Evolutionary conservation across 2,888 invertebrate genomes (phyloP), one percentile per base, ranked within the genome.

Genomic region (Cetonia aurata): DNA sequence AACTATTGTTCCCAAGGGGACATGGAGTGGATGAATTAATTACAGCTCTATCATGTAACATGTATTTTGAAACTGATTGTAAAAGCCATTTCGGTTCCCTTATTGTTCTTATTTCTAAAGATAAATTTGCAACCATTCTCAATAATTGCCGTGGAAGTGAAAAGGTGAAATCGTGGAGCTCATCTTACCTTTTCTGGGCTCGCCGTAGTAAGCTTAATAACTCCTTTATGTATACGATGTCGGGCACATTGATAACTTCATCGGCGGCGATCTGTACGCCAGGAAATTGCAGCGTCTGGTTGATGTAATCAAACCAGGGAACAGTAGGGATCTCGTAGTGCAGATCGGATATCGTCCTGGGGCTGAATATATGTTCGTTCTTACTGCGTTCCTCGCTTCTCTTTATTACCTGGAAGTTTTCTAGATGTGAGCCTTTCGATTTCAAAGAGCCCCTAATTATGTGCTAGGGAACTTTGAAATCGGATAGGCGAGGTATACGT

Each of bases 341-440:
- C 46, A 90, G 79, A 70, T 89, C 86, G 12, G 80, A 80, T 41
- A 89, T 78, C 2, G 86, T 86, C 83, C 86, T 86, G 42, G 76
- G 76, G 65, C 73, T 70, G 69, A 71, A 74, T 46, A 71, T 57
- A 15, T 75, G 56, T 15, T 72, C 59, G 15, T 56, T 55, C 50
- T 71, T 66, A 33, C 46, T 53, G 9, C 71, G 71, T 17, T 69
- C 68, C 42, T 71, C 71, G 56, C 71, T 71, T 13, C 69, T 53
- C 13, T 66, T 62, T 52, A 62, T 69, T 25, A 65, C 69, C 71
- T 71, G 33, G 17, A 44, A 55, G 42, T 52, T 62, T 53, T 33
- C 33, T 52, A 42, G 15, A 60, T 60, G 42, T 25, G 31, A 19
- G 41, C 59, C 41, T 44, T 41, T 41, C 19, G 41, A 37, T 15